These are phyloP conservation scores for Porites rus DNA, from an alignment of 92 coral and sea anemone genomes.

Conservation along the genomic window DNA sequence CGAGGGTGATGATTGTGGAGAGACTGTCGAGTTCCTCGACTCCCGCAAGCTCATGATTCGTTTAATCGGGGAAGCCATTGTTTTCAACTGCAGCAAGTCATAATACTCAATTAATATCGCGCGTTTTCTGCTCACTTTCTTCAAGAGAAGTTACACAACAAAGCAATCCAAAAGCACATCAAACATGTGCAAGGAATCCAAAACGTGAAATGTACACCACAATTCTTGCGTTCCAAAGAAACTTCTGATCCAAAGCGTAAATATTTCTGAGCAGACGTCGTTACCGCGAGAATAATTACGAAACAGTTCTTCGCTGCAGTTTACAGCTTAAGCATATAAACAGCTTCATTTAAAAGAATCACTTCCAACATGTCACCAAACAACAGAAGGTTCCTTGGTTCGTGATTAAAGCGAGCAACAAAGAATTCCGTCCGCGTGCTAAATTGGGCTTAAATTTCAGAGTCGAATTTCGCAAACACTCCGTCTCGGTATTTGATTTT, in stretches of 20 bases:
- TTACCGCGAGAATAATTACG: slow-evolving; percentile 15
- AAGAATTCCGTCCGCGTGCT: slow-evolving; percentile 41
- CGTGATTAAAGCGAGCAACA: slow-evolving; percentile 36
- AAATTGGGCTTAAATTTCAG: slow-evolving; percentile 30
- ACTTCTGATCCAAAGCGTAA: neutral
- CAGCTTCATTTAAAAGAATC: neutral
- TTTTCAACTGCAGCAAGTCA: neutral
- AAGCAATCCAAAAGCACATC: slow-evolving; percentile 9
- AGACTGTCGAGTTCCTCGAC: slow-evolving; percentile 20
- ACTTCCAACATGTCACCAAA: neutral
- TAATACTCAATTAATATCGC: slow-evolving; percentile 11
- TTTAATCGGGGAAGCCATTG: slow-evolving; percentile 72
- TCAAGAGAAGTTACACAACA: neutral
- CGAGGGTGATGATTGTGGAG: neutral
- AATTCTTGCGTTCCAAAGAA: neutral
- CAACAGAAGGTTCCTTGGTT: slow-evolving; percentile 15
- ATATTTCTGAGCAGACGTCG: slow-evolving; percentile 8
- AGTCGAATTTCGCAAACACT: slow-evolving; percentile 42
- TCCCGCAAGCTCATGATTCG: slow-evolving; percentile 68
- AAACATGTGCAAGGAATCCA: slow-evolving; percentile 33
- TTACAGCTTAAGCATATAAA: slow-evolving; percentile 26
- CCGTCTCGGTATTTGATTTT: slow-evolving; percentile 16
- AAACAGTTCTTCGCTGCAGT: slow-evolving; percentile 40
- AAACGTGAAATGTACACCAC: slow-evolving; percentile 22
- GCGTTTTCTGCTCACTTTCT: neutral